Conservation (phyloP, 1,140 invertebrate genomes). For the Cyrtorhinus lividipennis region DNA sequence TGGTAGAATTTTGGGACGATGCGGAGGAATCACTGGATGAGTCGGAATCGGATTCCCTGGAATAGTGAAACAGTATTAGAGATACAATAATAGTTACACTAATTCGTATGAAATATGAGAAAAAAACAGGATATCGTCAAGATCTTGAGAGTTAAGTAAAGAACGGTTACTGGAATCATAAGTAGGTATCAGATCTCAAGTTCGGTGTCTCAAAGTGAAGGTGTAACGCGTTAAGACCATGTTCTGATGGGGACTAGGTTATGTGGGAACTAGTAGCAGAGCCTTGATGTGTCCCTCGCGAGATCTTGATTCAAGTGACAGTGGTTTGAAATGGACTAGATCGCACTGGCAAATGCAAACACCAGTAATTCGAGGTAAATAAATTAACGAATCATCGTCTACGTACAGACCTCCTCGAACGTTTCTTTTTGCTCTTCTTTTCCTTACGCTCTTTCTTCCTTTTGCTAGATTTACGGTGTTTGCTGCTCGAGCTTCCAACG, state of each 20-base stretch:
- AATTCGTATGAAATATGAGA: background rate
- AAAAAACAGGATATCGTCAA: too few relatives aligned
- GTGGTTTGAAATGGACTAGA: background rate
- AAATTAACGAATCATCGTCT: background rate
- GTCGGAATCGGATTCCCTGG: background rate
- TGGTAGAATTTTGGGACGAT: slow-evolving; percentile 42
- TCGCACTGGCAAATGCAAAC: background rate
- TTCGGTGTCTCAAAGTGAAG: too few relatives aligned
- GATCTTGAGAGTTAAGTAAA: too few relatives aligned
- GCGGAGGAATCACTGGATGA: slow-evolving; percentile 3
- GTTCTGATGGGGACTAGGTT: too few relatives aligned
- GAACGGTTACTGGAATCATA: too few relatives aligned
- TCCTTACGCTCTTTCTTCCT: background rate
- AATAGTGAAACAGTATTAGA: background rate
- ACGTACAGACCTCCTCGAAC: background rate
- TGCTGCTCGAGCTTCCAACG: background rate
- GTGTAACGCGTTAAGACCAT: too few relatives aligned
- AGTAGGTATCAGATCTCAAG: too few relatives aligned
- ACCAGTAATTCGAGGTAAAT: background rate
- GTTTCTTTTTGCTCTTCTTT: background rate
- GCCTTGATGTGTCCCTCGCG: too few relatives aligned
- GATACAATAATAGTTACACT: background rate
- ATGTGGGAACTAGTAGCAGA: too few relatives aligned
- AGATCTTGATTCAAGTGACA: too few relatives aligned
- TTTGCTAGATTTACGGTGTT: background rate